A percentile compares a stretch with the other conserved stretches of the same genome.
These are phyloP conservation scores for Dicycla oo DNA, from an alignment of 2,888 invertebrate genomes.

Conservation along the genomic window DNA sequence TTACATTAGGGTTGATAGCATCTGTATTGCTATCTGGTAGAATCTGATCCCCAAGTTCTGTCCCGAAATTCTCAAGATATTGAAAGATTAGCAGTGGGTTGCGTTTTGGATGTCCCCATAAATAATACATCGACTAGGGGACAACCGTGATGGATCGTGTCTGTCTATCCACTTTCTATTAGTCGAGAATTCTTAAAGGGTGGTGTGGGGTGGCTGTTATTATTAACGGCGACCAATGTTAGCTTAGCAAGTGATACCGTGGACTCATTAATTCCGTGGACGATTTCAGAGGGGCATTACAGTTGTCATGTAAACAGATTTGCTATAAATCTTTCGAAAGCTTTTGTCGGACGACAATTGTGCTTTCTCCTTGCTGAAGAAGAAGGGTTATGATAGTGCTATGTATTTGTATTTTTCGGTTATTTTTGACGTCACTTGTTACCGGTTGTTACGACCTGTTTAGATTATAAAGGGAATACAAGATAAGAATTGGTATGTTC, in stretches of 20 bases:
- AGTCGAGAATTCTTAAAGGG: constrained; percentile 89
- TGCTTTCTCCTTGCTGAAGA: constrained; percentile 47
- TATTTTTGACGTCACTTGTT: constrained; percentile 55
- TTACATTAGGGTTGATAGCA: constrained; percentile 65
- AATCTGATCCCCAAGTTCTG: constrained; percentile 78
- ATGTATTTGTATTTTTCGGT: constrained; percentile 50
- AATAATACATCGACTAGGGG: constrained; percentile 89
- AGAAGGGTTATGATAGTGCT: constrained; percentile 59
- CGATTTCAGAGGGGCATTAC: constrained; percentile 73
- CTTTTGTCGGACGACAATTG: constrained; percentile 64
- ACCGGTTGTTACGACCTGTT: constrained; percentile 46
- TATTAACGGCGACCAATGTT: constrained; percentile 86
- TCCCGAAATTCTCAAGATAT: constrained; percentile 89
- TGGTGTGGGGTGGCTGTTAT: constrained; percentile 84
- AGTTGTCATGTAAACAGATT: constrained; percentile 79
- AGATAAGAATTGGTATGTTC: constrained; percentile 15
- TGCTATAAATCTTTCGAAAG: constrained; percentile 71
- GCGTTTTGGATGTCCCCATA: constrained; percentile 86
- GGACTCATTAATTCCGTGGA: constrained; percentile 81
- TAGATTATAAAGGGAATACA: constrained; percentile 17
- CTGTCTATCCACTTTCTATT: constrained; percentile 89
- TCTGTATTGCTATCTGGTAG: constrained; percentile 57
- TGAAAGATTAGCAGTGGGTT: constrained; percentile 89
- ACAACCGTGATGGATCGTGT: constrained; percentile 86
- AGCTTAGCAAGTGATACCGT: constrained; percentile 82